Conservation (phyloP, 1,140 invertebrate genomes). For the Helicoverpa zea region DNA sequence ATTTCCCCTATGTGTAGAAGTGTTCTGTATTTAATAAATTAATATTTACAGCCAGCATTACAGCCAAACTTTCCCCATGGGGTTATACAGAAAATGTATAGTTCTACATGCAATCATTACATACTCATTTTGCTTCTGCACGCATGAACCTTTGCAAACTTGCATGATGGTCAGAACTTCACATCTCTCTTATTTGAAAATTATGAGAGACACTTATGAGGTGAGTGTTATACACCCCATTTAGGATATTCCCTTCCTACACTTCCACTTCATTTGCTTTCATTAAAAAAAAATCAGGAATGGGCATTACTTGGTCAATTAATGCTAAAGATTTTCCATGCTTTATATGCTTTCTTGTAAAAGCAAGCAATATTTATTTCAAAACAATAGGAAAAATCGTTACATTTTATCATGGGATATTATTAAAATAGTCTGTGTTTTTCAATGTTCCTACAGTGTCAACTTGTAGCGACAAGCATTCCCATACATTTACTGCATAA, state of each 20-base stretch:
- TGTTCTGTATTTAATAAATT: neutral
- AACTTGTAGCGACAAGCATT: neutral
- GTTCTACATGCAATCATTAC: neutral
- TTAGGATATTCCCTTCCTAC: too few relatives aligned
- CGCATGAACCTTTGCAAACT: neutral
- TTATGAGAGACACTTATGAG: neutral
- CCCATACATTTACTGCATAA: constrained; percentile 4
- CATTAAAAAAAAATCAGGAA: too few relatives aligned
- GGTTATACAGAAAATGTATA: neutral
- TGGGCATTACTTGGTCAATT: too few relatives aligned
- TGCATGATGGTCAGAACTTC: neutral
- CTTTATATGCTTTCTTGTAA: too few relatives aligned
- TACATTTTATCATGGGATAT: too few relatives aligned
- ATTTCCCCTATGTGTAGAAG: too few relatives aligned
- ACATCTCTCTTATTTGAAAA: neutral
- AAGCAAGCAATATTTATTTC: too few relatives aligned
- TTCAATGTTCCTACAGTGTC: neutral
- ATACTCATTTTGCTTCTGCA: neutral
- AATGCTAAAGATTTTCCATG: too few relatives aligned
- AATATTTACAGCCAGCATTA: neutral
- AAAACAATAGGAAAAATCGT: too few relatives aligned
- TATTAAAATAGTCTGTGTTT: too few relatives aligned
- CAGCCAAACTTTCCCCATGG: neutral
- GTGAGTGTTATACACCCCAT: neutral
- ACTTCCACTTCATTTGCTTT: neutral